Evolutionary conservation across 2,888 invertebrate species (phyloP).

Genomic region (Ochlodes sylvanus): DNA sequence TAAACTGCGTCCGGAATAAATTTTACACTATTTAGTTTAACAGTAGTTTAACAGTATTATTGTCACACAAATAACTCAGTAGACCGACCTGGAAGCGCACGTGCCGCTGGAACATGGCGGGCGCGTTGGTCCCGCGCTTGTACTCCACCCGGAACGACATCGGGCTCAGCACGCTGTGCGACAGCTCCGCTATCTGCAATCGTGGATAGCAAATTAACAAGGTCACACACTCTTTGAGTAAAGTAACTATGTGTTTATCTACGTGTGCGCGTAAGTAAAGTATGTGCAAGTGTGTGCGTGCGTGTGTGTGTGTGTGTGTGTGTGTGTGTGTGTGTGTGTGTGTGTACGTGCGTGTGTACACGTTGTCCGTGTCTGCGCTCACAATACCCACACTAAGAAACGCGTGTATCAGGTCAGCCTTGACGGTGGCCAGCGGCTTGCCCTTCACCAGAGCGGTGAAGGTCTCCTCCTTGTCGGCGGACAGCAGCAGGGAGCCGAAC

Average conservation of each 20-base stretch:
- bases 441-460: slow-evolving; percentile 98
- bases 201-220: too few relatives aligned
- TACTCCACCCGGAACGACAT: slow-evolving; percentile 99
- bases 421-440: slow-evolving; percentile 97
- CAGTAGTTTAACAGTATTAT: too few relatives aligned
- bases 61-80: too few relatives aligned
- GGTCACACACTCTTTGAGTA: too few relatives aligned
- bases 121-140: slow-evolving; percentile 96
- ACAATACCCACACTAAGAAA: slow-evolving; percentile 95
- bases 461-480: slow-evolving; percentile 98
- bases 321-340: neutral
- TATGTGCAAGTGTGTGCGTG: neutral
- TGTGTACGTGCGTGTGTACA: neutral
- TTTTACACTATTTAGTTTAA: too few relatives aligned
- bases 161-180: slow-evolving; percentile 98
- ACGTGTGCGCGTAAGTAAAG: neutral
- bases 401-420: slow-evolving; percentile 99
- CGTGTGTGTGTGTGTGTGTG: neutral
- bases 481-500: slow-evolving; percentile 99
- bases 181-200: slow-evolving; percentile 95
- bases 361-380: neutral
- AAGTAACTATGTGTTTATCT: too few relatives aligned
- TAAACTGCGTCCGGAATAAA: too few relatives aligned
- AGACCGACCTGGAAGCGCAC: slow-evolving; percentile 94
- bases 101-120: slow-evolving; percentile 98